Base-by-base conservation (phyloP, 37 sponge, comb jelly and placozoan species). In the Agelas oroides region DNA sequence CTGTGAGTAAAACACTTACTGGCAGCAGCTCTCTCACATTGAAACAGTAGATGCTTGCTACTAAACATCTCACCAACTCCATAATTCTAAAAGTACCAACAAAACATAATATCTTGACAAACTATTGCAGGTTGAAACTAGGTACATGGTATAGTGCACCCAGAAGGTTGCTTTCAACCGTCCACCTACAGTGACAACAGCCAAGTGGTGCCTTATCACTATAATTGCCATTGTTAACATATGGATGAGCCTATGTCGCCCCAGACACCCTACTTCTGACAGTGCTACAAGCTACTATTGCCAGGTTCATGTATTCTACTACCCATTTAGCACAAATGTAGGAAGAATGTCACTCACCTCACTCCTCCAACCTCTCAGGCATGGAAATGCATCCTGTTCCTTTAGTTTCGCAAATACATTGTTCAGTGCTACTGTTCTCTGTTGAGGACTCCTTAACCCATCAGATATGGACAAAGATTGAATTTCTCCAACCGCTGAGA, bases 1-100 rank as follows among this genome's bases (percentile, higher is more conserved):
- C 73, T 72, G 1, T 14, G 37, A 40, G 15, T 27, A 37, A 24
- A 15, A 33, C 31, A 81, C 65, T 57, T 40, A 87, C 89, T 65
- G 19, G 89, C 71, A 57, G 65, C 89, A 28, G 84, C 67, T 88
- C 89, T 60, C 69, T 88, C 89, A 58, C 85, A 81, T 1, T 68
- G 70, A 57, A 88, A 84, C 35, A 76, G n/a, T 14, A 39, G 32
- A 20, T 69, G 18, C 58, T 62, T 38, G 34, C 70, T 64, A 20
- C 53, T 38, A 53, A 75, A 87, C 19, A 33, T 20, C 59, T 87
- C 72, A 20, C 61, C 63, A 19, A 84, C 88, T 62, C 70, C 60
- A 70, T 79, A 86, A 34, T 70, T 66, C 87, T 86, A 76, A 5
- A 17, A 21, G 28, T 20, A n/a, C n/a, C n/a, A n/a, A n/a, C n/a